Percentiles rank a stretch among this genome's conserved stretches.
These are phyloP conservation scores for Oxyura jamaicensis DNA, from an alignment of 2,113 vertebrate species.

Conservation along the genomic window DNA sequence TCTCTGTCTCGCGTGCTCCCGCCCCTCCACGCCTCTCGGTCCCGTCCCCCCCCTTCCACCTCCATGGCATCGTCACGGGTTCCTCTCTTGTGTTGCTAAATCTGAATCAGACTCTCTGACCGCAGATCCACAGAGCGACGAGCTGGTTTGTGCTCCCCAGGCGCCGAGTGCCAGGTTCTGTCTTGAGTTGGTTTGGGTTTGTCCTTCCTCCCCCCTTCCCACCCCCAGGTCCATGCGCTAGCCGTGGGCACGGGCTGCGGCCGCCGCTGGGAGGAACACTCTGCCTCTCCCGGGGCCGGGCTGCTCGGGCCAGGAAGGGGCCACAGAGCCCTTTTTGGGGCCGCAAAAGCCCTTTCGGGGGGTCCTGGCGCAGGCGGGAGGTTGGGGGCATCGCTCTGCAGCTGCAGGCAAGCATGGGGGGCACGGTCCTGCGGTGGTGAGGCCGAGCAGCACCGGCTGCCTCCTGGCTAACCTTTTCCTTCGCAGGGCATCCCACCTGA, in stretches of 20 bases:
- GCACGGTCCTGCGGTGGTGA: constrained; percentile 57
- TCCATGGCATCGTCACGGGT: constrained; percentile 82
- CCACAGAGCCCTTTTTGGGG: constrained; percentile 15
- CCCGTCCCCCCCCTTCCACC: not conserved
- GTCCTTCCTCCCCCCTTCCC: constrained; percentile 49
- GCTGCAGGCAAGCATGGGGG: not conserved
- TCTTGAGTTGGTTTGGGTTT: constrained; percentile 69
- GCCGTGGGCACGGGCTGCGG: constrained; percentile 72
- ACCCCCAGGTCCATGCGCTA: constrained; percentile 70
- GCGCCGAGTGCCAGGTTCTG: constrained; percentile 62
- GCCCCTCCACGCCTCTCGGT: not conserved
- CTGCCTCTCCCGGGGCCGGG: constrained; percentile 49
- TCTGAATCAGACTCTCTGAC: constrained; percentile 71
- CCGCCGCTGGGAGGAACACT: constrained; percentile 71
- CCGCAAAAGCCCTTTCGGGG: constrained; percentile 32
- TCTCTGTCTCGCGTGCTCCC: constrained; percentile 33
- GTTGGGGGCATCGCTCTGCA: not conserved
- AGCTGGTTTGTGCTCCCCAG: constrained; percentile 69
- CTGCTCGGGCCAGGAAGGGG: not conserved
- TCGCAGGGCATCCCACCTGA: constrained; percentile 44
- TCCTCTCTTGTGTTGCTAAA: constrained; percentile 86
- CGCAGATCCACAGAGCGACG: constrained; percentile 64
- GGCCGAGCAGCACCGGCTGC: constrained; percentile 57
- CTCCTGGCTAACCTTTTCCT: constrained; percentile 73
- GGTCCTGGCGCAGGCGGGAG: constrained; percentile 60